A percentile compares a stretch with the other conserved stretches of the same genome.
Conservation (phyloP, 2,113 vertebrate species). For the Speoplatyrhinus poulsoni region DNA sequence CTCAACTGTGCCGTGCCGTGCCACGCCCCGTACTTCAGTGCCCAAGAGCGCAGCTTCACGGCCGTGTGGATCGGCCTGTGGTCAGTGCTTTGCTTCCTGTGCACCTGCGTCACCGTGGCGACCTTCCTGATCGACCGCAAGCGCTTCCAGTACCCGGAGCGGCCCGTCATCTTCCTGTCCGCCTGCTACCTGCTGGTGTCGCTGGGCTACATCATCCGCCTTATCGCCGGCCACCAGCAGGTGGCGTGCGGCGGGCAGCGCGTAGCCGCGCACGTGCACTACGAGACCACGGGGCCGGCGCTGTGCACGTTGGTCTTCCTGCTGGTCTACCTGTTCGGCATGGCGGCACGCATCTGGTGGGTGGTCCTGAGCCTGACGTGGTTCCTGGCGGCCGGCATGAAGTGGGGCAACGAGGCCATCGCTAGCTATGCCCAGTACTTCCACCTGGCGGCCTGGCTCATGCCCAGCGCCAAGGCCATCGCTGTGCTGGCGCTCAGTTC, state of each 20-base stretch:
- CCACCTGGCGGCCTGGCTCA: conserved; percentile 92
- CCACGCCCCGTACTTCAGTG: conserved; percentile 88
- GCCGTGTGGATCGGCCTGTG: conserved; percentile 91
- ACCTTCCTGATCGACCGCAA: conserved; percentile 93
- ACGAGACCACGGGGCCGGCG: conserved; percentile 89
- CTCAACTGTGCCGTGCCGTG: conserved; percentile 88
- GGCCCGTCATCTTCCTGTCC: conserved; percentile 92
- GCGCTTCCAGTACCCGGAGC: conserved; percentile 90
- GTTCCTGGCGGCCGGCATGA: conserved; percentile 90
- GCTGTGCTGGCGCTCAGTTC: conserved; percentile 89
- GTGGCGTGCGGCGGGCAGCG: conserved; percentile 84
- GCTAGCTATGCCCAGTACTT: conserved; percentile 92
- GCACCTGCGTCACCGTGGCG: conserved; percentile 88
- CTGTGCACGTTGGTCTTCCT: conserved; percentile 93
- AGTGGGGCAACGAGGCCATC: conserved; percentile 91
- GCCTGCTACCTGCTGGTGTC: conserved; percentile 93
- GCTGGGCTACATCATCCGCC: conserved; percentile 84
- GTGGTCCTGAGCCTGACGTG: conserved; percentile 89
- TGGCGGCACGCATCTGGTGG: conserved; percentile 93
- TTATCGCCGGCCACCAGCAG: conserved; percentile 86
- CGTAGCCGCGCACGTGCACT: conserved; percentile 79
- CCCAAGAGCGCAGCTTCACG: conserved; percentile 87
- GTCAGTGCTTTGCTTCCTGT: conserved; percentile 90
- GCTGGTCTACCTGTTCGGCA: conserved; percentile 89
- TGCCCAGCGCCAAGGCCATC: conserved; percentile 92